A percentile compares a stretch with the other conserved stretches of the same genome.
Evolutionary conservation across 2,113 vertebrate genomes (phyloP).

Genomic region (Pseudois nayaur): DNA sequence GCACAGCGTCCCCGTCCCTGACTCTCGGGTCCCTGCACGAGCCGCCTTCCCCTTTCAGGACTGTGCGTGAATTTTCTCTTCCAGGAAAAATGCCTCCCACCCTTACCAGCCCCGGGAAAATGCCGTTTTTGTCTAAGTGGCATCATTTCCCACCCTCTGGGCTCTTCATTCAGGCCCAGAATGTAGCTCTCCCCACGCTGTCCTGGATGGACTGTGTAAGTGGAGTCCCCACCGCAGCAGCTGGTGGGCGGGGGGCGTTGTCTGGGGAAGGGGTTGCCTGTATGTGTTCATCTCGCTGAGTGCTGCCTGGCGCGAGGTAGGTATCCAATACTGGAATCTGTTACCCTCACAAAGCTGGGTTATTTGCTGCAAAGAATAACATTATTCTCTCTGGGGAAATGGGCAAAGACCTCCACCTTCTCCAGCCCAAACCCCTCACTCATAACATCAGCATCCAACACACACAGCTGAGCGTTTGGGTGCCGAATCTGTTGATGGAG

Average conservation of each 20-base stretch:
- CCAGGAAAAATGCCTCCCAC: background rate
- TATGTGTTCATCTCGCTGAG: fast-evolving
- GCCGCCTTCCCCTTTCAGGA: background rate
- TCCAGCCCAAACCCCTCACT: background rate
- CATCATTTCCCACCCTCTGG: background rate
- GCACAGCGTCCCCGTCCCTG: fast-evolving
- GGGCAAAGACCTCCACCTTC: background rate
- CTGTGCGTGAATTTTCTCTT: background rate
- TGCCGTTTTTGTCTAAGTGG: conserved; percentile 12
- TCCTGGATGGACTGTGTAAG: fast-evolving
- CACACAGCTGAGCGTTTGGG: background rate
- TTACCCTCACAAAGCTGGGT: background rate
- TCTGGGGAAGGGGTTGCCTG: background rate
- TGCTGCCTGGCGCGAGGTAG: background rate
- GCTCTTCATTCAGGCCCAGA: background rate
- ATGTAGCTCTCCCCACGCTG: background rate
- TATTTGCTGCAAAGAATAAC: background rate
- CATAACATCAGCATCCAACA: background rate
- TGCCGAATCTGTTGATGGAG: background rate
- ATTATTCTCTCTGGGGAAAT: background rate
- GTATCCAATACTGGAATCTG: background rate
- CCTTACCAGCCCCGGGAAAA: background rate
- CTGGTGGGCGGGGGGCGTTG: fast-evolving
- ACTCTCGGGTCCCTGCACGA: background rate
- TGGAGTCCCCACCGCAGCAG: background rate